Evolutionary conservation across 1,140 invertebrate genomes (phyloP).

Genomic region (Fopius arisanus): DNA sequence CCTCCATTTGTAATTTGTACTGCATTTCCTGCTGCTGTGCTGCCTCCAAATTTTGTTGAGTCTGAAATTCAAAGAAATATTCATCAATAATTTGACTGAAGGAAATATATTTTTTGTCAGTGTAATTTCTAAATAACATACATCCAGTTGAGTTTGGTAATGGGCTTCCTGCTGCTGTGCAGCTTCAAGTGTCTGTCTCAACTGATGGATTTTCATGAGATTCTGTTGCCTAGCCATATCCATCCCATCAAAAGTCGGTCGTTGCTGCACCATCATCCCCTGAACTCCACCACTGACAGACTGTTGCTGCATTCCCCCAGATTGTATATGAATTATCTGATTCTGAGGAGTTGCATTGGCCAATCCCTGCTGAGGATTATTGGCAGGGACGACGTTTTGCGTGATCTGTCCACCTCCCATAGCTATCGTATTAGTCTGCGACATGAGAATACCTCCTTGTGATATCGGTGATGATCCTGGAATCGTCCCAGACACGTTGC

Average conservation of each 20-base stretch:
- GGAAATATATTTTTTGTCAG: no score
- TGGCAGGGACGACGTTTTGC: slow-evolving; percentile 65
- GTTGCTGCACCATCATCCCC: slow-evolving; percentile 63
- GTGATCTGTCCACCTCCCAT: slow-evolving; percentile 73
- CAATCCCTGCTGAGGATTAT: slow-evolving; percentile 57
- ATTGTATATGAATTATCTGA: slow-evolving; percentile 62
- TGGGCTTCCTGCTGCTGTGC: slow-evolving; percentile 80
- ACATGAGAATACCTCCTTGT: slow-evolving; percentile 68
- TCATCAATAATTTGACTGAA: neutral
- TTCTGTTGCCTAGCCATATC: slow-evolving; percentile 75
- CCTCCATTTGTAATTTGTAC: slow-evolving; percentile 77
- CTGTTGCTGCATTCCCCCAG: slow-evolving; percentile 47
- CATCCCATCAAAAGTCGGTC: slow-evolving; percentile 64
- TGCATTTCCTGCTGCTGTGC: slow-evolving; percentile 82
- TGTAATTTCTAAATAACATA: no score
- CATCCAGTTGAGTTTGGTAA: slow-evolving; percentile 74
- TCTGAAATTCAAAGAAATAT: slow-evolving; percentile 55
- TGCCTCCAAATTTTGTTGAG: slow-evolving; percentile 77
- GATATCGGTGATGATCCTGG: slow-evolving; percentile 58
- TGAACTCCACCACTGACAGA: slow-evolving; percentile 41
- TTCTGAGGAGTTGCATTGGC: slow-evolving; percentile 57
- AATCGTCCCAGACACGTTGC: slow-evolving; percentile 60
- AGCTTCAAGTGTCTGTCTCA: slow-evolving; percentile 77
- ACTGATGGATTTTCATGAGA: slow-evolving; percentile 71
- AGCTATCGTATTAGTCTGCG: slow-evolving; percentile 69